Base-by-base conservation (phyloP, 2,888 invertebrate species). In the Vanessa cardui region DNA sequence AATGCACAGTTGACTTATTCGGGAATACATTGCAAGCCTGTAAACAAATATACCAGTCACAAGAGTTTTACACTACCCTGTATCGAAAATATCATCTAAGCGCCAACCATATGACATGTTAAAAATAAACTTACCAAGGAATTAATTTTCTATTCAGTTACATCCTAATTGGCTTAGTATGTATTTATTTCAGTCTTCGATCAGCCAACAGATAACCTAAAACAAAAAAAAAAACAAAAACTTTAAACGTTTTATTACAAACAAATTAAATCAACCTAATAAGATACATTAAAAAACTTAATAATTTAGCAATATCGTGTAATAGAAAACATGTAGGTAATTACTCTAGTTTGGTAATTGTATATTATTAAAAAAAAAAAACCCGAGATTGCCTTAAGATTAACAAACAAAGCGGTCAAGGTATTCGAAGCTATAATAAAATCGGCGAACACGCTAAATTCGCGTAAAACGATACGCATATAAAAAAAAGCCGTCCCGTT, bases 151-250 rank as follows among this genome's bases (percentile, higher is more conserved):
- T 88, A 84, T 83, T 81, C 78, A 76, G 82, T 85, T 87, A 90
- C 90, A 85, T 88, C 82, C 78, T 87, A 84, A 79, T 83, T 80
- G 81, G 80, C 80, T 83, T 82, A 79, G 77, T 84, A 83, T 80
- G 82, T 85, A 83, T 79, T 79, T 80, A 83, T 84, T 87, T 91
- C 92, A 91, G 91, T 91, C 92, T 92, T 91, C 82, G 76, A 81
- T 85, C 86, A 86, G 87, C 87, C 85, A 83, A 80, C 78, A 79
- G 79, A 82, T 77, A 83, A 88, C 88, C 92, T 92, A 88, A 20
- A 89, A 91, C 89, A 90, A 89, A 78, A 75, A 75, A 83, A 77
- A 80, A 75, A 60, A 66, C 26, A 70, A 74, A 73, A 39, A 39
- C 39, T 39, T 75, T 78, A 71, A 61, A 64, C 16, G 26, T 47